Conservation (phyloP, 2,797 vertebrate genomes). For the Malacoraja senta region DNA sequence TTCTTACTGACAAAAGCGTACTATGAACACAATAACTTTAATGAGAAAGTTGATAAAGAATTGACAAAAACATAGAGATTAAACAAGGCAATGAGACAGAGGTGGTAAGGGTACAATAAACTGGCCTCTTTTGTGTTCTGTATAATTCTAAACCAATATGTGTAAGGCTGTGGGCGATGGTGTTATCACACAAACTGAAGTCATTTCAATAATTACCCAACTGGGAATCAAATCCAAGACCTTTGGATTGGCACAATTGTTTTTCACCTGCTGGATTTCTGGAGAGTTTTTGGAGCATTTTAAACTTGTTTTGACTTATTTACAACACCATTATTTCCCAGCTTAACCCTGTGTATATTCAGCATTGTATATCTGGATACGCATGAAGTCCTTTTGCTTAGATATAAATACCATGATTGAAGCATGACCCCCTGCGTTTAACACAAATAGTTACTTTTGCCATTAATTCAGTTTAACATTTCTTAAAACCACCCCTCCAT, state of each 20-base stretch:
- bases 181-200: background rate
- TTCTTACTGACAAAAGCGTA: background rate
- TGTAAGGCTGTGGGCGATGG: background rate
- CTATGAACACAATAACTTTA: background rate
- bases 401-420: background rate
- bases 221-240: background rate
- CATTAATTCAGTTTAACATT: background rate
- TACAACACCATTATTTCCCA: background rate
- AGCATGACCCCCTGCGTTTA: background rate
- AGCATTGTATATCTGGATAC: background rate
- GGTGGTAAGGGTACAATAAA: background rate
- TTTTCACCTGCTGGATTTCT: background rate
- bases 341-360: background rate
- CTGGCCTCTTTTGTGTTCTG: background rate
- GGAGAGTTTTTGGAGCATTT: background rate
- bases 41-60: background rate
- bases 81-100: background rate
- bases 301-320: background rate
- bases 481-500: background rate
- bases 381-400: background rate
- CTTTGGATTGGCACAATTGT: background rate
- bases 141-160: background rate
- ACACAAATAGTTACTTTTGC: background rate
- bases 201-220: background rate
- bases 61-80: background rate